Base-by-base conservation (phyloP, 2,797 vertebrate species). In the Hydrolagus colliei region DNA sequence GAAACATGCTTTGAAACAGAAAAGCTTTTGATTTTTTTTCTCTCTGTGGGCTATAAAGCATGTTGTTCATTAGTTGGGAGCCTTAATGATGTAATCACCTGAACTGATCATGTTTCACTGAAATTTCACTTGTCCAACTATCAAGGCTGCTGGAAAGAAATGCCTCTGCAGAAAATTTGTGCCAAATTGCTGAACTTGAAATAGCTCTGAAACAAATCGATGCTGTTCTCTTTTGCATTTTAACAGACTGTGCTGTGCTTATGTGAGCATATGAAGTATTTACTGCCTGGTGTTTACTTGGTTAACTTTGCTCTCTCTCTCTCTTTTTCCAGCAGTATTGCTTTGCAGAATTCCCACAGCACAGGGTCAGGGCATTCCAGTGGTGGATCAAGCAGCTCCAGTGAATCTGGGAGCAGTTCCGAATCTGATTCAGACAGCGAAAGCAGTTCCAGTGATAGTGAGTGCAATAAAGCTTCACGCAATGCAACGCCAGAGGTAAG, bases 381-480 rank as follows among this genome's bases (percentile, higher is more conserved):
- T 0, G 95, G 94, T 0, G 95, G 92, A 0, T 95, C 95, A 0
- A 94, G 94, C 86, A 97, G 96, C 91, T 96, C 95, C 92, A 96
- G 96, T 1, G 96, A 97, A 90, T 96, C 96, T 0, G 96, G 97
- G 90, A 96, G 95, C 93, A 97, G 96, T 90, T 97, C 96, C 0
- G 96, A 96, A 89, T 96, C 96, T 0, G 96, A 96, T 91, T 96
- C 96, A 0, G 96, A 97, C 86, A 96, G 95, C 0, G 96, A 97
- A 90, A 96, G 95, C 92, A 96, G 96, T 92, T 97, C 95, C 88
- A 97, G 95, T 0, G 95, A 96, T 92, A 97, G 96, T 14, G 96
- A 97, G 87, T 95, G 94, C 90, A 96, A 96, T 73, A 94, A 93
- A 88, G 93, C 92, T 22, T 94, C 95, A 0, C 94, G 95, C 80